Conservation (phyloP, 2,888 invertebrate genomes). For the Drosophila quinaria region DNA sequence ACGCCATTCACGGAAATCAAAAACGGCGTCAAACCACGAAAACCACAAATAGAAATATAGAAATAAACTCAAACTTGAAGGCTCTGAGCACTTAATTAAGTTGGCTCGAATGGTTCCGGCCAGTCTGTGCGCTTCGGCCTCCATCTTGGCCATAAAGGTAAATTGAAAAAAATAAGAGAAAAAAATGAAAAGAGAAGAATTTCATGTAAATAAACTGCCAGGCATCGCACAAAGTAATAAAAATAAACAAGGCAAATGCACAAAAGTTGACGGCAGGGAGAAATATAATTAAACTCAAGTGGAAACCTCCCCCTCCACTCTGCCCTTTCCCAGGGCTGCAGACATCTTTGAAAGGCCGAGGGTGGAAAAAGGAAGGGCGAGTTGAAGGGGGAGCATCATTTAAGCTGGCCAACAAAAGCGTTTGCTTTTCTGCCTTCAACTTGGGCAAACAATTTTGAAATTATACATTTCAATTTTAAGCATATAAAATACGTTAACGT, state of each 20-base stretch:
- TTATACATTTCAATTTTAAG: constrained; percentile 8
- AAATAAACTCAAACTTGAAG: constrained; percentile 1
- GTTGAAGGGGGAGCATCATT: neutral
- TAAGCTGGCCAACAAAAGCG: neutral
- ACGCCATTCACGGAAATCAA: constrained; percentile 59
- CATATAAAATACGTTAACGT: neutral
- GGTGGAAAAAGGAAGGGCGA: neutral
- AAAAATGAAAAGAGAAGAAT: constrained; percentile 15
- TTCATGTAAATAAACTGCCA: constrained; percentile 72
- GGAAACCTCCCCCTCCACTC: constrained; percentile 9
- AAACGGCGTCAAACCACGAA: constrained; percentile 38
- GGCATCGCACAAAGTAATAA: constrained; percentile 67
- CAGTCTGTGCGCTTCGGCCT: constrained; percentile 8
- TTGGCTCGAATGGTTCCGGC: constrained; percentile 30
- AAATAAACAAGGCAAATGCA: constrained; percentile 79
- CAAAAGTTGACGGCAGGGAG: constrained; percentile 58
- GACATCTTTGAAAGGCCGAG: neutral
- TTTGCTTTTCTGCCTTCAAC: neutral
- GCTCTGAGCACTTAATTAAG: constrained; percentile 58
- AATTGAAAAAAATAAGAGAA: constrained; percentile 66
- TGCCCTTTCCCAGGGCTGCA: neutral
- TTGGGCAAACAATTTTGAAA: constrained; percentile 3
- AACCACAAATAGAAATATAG: constrained; percentile 36
- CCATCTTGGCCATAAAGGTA: constrained; percentile 67
- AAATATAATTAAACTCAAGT: constrained; percentile 79